Percentiles rank a stretch among this genome's conserved stretches.
These are phyloP conservation scores for Xanthia togata DNA, from an alignment of 2,888 invertebrate genomes.

Conservation along the genomic window DNA sequence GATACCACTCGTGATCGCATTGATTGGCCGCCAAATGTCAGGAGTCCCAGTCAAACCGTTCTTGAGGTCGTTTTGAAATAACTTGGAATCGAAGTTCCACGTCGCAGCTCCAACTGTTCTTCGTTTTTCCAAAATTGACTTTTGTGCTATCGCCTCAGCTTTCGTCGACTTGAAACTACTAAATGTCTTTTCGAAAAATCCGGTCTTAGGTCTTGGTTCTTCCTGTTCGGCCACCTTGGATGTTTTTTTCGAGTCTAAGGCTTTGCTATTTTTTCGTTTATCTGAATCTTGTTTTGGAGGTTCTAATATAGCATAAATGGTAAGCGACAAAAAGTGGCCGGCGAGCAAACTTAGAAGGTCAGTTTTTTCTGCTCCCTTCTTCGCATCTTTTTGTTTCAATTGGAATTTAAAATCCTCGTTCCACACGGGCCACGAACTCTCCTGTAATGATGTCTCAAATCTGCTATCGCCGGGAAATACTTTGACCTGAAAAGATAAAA, in stretches of 20 bases:
- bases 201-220: constrained; percentile 86
- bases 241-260: constrained; percentile 79
- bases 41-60: constrained; percentile 92
- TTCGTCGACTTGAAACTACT: constrained; percentile 87
- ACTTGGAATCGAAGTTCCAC: constrained; percentile 92
- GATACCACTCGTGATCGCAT: constrained; percentile 92
- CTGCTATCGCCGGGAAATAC: constrained; percentile 94
- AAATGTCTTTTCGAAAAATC: constrained; percentile 88
- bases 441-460: constrained; percentile 93
- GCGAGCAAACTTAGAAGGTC: constrained; percentile 91
- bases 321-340: constrained; percentile 92
- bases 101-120: constrained; percentile 93
- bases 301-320: constrained; percentile 92
- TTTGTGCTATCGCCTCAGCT: constrained; percentile 84
- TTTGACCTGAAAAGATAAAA: constrained; percentile 91
- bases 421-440: constrained; percentile 95
- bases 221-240: constrained; percentile 85
- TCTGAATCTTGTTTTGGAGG: constrained; percentile 86
- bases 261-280: constrained; percentile 82
- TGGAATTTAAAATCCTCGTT: constrained; percentile 94
- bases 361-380: constrained; percentile 84
- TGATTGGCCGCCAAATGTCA: constrained; percentile 93
- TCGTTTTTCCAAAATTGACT: constrained; percentile 91
- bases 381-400: constrained; percentile 90
- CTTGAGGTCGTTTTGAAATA: constrained; percentile 91